Evolutionary conservation across 2,797 vertebrate species (phyloP).

Genomic region (Glossophaga mutica): DNA sequence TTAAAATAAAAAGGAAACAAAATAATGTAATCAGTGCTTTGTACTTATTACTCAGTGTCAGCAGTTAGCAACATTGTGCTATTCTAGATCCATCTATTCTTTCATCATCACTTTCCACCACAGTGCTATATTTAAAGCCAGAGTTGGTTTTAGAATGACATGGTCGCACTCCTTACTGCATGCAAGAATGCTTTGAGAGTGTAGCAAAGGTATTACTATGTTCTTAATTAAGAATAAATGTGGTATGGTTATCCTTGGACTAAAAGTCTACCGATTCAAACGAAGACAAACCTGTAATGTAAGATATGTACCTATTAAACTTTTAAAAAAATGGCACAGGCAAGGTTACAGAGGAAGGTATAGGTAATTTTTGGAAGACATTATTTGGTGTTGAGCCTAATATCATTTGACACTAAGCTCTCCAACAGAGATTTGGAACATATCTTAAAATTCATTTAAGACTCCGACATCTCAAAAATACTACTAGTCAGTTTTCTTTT

Average conservation of each 20-base stretch:
- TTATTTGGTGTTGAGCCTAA: background rate
- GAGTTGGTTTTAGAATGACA: background rate
- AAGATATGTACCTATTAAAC: background rate
- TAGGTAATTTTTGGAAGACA: background rate
- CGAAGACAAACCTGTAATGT: background rate
- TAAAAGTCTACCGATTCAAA: background rate
- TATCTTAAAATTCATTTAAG: background rate
- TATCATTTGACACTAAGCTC: background rate
- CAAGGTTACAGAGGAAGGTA: background rate
- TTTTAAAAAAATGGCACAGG: background rate
- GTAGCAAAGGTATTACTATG: background rate
- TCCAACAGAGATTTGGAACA: background rate
- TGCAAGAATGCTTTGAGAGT: background rate
- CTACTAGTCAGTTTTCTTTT: background rate
- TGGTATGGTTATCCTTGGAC: background rate
- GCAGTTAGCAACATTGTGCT: background rate
- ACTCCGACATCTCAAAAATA: background rate
- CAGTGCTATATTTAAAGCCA: background rate
- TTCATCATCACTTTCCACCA: background rate
- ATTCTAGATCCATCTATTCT: background rate
- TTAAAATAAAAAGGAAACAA: background rate
- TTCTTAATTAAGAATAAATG: background rate
- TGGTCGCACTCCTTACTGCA: background rate
- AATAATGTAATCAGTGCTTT: background rate
- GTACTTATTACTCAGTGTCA: background rate